phyloP scores from a whole-genome alignment of 1,140 invertebrate genomes.

The Drosophila ercepeae region DNA sequence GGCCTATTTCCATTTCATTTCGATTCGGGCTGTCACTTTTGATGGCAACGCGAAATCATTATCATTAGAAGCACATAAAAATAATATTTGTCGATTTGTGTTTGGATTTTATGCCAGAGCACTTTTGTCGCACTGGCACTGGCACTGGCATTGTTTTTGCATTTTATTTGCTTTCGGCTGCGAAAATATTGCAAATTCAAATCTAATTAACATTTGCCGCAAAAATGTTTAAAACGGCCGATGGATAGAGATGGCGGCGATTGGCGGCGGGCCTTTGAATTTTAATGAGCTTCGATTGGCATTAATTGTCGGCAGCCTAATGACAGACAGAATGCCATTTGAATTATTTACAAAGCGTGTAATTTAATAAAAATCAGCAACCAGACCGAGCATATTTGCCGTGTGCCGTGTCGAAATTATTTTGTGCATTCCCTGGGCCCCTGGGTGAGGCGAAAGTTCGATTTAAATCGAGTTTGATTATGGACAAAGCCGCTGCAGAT shows the following conservation, averaged over 20 bases:
- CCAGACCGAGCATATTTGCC: background rate
- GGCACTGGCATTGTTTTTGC: slow-evolving; percentile 19
- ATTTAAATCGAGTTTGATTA: slow-evolving; percentile 49
- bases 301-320: slow-evolving; percentile 64
- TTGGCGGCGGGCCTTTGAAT: slow-evolving; percentile 46
- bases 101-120: slow-evolving; percentile 58
- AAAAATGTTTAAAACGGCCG: slow-evolving; percentile 48
- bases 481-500: slow-evolving; percentile 52
- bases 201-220: slow-evolving; percentile 72
- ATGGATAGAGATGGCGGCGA: background rate
- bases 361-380: slow-evolving; percentile 40
- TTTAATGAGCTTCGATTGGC: slow-evolving; percentile 72
- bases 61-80: slow-evolving; percentile 70
- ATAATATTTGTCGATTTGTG: slow-evolving; percentile 75
- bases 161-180: slow-evolving; percentile 46
- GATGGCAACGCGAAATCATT: slow-evolving; percentile 51
- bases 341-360: slow-evolving; percentile 38
- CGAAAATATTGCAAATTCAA: slow-evolving; percentile 68
- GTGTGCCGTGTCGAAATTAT: slow-evolving; percentile 6
- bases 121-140: slow-evolving; percentile 21
- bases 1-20: background rate
- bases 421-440: slow-evolving; percentile 17
- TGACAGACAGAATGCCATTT: slow-evolving; percentile 19
- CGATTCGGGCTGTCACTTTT: slow-evolving; percentile 20
- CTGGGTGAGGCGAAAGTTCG: slow-evolving; percentile 12